These are phyloP conservation scores for Acronicta alni DNA, from an alignment of 2,888 invertebrate genomes.

Conservation along the genomic window DNA sequence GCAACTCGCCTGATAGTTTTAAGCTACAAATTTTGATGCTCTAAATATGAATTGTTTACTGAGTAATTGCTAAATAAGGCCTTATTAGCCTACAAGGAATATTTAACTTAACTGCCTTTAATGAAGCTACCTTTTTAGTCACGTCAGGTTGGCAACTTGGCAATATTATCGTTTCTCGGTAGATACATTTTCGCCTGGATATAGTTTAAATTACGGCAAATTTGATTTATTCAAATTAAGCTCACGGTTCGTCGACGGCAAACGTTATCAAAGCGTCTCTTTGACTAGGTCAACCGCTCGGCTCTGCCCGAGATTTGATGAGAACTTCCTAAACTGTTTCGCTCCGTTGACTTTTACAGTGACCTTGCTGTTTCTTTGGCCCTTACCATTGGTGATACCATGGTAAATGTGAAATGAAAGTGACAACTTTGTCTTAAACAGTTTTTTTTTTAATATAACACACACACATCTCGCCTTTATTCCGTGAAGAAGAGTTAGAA, in stretches of 20 bases:
- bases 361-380: conserved; percentile 73
- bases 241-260: conserved; percentile 71
- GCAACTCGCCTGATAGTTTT: no score
- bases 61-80: no score
- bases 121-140: conserved; percentile 12
- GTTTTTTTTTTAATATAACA: no score
- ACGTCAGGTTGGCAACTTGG: conserved; percentile 8
- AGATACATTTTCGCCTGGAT: conserved; percentile 48
- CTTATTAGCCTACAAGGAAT: conserved; percentile 2
- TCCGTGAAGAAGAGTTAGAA: no score
- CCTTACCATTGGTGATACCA: conserved; percentile 52
- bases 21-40: no score
- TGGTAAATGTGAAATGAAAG: conserved; percentile 11
- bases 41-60: no score
- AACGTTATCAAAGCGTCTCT: conserved; percentile 81
- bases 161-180: conserved; percentile 19
- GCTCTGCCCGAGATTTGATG: conserved; percentile 71
- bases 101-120: conserved; percentile 25
- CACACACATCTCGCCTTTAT: no score
- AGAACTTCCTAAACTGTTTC: conserved; percentile 78
- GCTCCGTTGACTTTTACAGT: conserved; percentile 74
- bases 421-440: conserved; percentile 6
- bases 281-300: conserved; percentile 72
- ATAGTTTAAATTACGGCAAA: conserved; percentile 68
- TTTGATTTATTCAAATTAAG: conserved; percentile 83